These are phyloP conservation scores for Anagrus nilaparvatae DNA, from an alignment of 1,140 invertebrate species.

Conservation along the genomic window DNA sequence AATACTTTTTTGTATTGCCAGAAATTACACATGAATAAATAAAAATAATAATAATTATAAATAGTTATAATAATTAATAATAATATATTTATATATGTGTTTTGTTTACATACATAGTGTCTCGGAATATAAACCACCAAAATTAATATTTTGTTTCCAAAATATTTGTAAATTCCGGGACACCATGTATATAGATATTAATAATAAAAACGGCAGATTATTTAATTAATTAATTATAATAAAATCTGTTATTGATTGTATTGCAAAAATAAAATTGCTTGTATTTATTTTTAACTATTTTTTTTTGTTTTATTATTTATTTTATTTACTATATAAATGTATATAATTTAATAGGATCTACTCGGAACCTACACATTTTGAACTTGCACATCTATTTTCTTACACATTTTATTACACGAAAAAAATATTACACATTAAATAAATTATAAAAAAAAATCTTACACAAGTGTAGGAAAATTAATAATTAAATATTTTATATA, in stretches of 20 bases:
- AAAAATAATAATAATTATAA: conserved; percentile 7
- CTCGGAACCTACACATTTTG: too few species aligned
- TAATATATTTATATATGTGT: neutral
- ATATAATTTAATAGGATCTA: too few species aligned
- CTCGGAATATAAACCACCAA: conserved; percentile 5
- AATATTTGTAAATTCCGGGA: too few species aligned
- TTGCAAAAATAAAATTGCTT: conserved; percentile 18
- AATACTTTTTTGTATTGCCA: too few species aligned
- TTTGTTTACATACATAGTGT: neutral
- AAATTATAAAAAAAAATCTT: conserved; percentile 2
- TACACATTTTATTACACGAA: conserved; percentile 9
- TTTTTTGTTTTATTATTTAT: conserved; percentile 24
- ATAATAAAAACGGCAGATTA: conserved; percentile 2
- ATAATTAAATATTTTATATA: conserved; percentile 5
- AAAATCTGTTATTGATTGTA: conserved; percentile 11
- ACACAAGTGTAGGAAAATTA: neutral
- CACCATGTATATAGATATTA: too few species aligned
- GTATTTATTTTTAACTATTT: neutral
- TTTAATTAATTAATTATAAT: conserved; percentile 9
- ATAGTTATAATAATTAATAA: conserved; percentile 1
- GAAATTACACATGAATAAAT: too few species aligned
- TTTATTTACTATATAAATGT: too few species aligned
- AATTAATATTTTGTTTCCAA: conserved; percentile 10
- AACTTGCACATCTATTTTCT: conserved; percentile 27
- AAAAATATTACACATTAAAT: conserved; percentile 8